Base-by-base conservation (phyloP, 2,888 invertebrate species). In the Stegana nigrithorax region DNA sequence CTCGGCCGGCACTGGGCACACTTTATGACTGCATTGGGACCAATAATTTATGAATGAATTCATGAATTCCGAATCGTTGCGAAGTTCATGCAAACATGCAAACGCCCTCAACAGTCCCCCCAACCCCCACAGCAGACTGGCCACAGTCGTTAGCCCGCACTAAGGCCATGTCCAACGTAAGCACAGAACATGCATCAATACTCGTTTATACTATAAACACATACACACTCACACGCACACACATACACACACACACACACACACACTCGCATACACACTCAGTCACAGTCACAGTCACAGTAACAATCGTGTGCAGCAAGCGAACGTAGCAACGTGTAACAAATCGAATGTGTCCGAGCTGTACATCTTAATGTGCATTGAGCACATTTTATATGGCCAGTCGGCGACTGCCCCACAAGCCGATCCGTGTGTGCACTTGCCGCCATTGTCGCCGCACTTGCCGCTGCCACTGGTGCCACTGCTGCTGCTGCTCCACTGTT, bases 1-100 rank as follows among this genome's bases (percentile, higher is more conserved):
- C 14, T 50, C 23, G 14, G 3, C 14, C n/a, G 10, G 53, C 19
- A 36, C 36, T 21, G 21, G 53, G 32, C 36, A 55, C 73, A 70
- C 70, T 80, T 80, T 81, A 81, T 77, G 78, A 68, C 72, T 77
- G 79, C 72, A 68, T 53, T 66, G 80, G 80, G 80, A 79, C 64
- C 71, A 68, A 77, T 80, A 81, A 80, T 73, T 81, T 77, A 80
- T 78, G 75, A 73, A 80, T 73, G 75, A 75, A 72, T 75, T 77
- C 80, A 81, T 78, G 71, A 78, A 81, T 81, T 73, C 72, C 72
- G 68, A 73, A 79, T 59, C 53, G 53, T 29, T 50, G 64, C 64
- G 51, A 39, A 42, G 59, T 50, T 47, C 45, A 26, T 56, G 42
- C 56, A 26, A 10, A 29, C 45, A 21, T 27, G 39, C 12, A 44